Conservation (phyloP, 2,113 vertebrate species). For the Pogonocichla stellata region DNA sequence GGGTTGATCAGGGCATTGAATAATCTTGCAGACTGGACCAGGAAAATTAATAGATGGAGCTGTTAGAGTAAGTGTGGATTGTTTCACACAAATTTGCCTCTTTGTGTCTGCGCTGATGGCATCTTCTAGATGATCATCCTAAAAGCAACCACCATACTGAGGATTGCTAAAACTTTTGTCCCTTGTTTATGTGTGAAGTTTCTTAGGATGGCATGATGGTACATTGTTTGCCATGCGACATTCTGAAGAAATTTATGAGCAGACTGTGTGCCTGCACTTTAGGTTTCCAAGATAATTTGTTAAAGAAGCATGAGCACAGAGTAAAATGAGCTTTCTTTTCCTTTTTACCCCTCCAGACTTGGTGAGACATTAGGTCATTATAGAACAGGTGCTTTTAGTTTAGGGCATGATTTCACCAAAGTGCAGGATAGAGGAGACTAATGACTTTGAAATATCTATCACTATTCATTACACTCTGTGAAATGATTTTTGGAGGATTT, state of each 20-base stretch:
- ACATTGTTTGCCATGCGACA: background rate
- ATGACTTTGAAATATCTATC: background rate
- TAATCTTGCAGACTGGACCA: background rate
- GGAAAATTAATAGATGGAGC: background rate
- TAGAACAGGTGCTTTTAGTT: background rate
- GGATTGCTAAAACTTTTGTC: background rate
- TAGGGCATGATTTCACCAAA: background rate
- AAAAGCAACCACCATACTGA: background rate
- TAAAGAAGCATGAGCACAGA: background rate
- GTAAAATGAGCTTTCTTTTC: background rate
- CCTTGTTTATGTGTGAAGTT: background rate
- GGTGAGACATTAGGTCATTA: background rate
- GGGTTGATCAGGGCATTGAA: background rate
- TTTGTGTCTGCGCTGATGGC: background rate
- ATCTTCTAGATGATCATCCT: background rate
- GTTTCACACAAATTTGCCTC: background rate
- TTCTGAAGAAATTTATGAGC: background rate
- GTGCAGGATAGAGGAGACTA: background rate
- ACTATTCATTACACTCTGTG: background rate
- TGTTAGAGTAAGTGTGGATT: background rate
- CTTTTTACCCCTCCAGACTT: background rate
- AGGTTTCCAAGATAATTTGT: background rate
- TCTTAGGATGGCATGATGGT: background rate
- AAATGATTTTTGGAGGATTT: constrained; percentile 28
- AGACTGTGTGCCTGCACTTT: background rate